Evolutionary conservation across 1,140 invertebrate genomes (phyloP).

Genomic region (Heliconius hewitsoni): DNA sequence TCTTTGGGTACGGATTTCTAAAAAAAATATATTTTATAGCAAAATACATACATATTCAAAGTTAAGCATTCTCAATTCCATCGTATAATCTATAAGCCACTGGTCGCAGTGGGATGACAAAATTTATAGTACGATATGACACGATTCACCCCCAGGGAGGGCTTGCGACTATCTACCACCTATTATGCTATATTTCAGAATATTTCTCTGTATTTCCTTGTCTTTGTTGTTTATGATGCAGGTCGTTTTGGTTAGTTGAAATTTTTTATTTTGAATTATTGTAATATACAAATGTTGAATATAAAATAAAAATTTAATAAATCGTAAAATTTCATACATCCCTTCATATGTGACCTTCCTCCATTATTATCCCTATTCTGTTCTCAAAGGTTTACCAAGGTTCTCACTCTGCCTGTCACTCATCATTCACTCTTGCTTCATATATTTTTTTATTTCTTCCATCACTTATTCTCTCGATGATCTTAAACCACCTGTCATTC

Average conservation of each 20-base stretch:
- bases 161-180: constrained; percentile 9
- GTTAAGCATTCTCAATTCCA: constrained; percentile 4
- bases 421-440: too few relatives aligned
- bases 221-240: neutral
- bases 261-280: too few relatives aligned
- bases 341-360: too few relatives aligned
- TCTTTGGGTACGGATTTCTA: neutral
- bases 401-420: too few relatives aligned
- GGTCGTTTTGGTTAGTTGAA: neutral
- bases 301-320: too few relatives aligned
- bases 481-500: too few relatives aligned
- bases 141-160: constrained; percentile 10
- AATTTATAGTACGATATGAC: constrained; percentile 24
- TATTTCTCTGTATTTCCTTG: neutral
- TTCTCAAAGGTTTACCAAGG: too few relatives aligned
- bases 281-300: too few relatives aligned
- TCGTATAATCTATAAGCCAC: constrained; percentile 14
- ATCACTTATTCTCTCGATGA: too few relatives aligned
- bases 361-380: too few relatives aligned
- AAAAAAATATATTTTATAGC: neutral
- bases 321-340: too few relatives aligned
- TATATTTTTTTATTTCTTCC: too few relatives aligned
- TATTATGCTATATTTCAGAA: constrained; percentile 8
- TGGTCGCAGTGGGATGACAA: constrained; percentile 15
- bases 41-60: neutral